Base-by-base conservation (phyloP, 2,113 vertebrate genomes). In the Pachypanchax playfairii region DNA sequence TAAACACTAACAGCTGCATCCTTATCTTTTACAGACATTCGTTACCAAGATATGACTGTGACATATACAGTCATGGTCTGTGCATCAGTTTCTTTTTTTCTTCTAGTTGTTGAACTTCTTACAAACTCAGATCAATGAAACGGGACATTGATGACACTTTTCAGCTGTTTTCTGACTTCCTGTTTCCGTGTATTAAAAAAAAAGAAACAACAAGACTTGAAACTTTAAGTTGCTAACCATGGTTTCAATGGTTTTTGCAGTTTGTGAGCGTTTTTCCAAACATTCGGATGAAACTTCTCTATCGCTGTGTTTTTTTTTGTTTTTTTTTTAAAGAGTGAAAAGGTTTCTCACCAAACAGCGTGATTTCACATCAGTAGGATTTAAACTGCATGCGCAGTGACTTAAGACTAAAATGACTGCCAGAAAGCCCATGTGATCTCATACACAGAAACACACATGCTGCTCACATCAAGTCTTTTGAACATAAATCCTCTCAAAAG, bases 1-100 rank as follows among this genome's bases (percentile, higher is more conserved):
- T 66, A 43, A 35, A 49, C 4, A 12, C 6, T 1, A 18, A 22
- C 1, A 54, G 39, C 57, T 33, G 42, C 35, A 22, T 51, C 48
- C 41, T 71, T 72, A 78, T 75, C 68, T 70, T 10, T 47, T 13
- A 24, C 26, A 52, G 11, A 31, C 70, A 84, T 6, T 11, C 25
- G 22, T 68, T 75, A 61, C 36, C 59, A 52, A 47, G 26, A 31
- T 44, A 8, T 28, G 24, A 25, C 35, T 25, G 18, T 22, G 7
- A 15, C 2, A 17, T 51, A n/a, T n/a, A n/a, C n/a, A n/a, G n/a
- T n/a, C n/a, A n/a, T n/a, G n/a, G n/a, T n/a, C n/a, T n/a, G n/a
- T 29, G 28, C 8, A 33, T 8, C 8, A 33, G 31, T 36, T 36
- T 14, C 35, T 14, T 36, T 11, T 36, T 36, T 3, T 36, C n/a